phyloP scores from a whole-genome alignment of 1,140 invertebrate genomes.

The Sinella curviseta region DNA sequence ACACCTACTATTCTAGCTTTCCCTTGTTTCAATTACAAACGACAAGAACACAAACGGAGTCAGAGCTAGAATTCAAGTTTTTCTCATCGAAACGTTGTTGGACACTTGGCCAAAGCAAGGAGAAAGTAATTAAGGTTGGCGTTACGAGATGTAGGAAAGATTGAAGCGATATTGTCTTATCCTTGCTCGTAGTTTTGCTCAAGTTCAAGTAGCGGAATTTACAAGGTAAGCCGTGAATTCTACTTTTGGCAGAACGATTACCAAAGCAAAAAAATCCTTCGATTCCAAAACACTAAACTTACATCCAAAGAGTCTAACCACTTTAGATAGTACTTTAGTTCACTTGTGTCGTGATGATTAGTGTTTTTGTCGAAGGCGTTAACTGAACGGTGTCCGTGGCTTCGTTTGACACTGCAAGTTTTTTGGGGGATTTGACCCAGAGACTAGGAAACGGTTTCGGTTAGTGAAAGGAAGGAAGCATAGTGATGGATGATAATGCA shows the following conservation, averaged over 20 bases:
- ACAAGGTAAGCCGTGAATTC: not conserved
- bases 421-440: not conserved
- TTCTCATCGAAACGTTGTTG: no score
- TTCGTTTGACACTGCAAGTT: not conserved
- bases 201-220: not conserved
- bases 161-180: no score
- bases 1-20: no score
- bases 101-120: not conserved
- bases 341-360: not conserved
- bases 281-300: not conserved
- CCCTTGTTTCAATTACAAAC: no score
- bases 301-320: not conserved
- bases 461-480: not conserved
- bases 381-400: not conserved
- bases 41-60: no score
- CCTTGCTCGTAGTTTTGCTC: no score
- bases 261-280: not conserved
- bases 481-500: conserved; percentile 1
- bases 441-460: not conserved
- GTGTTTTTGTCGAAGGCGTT: not conserved
- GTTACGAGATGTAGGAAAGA: not conserved
- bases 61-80: no score
- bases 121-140: not conserved
- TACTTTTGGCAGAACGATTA: not conserved
- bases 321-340: not conserved